Conservation (phyloP, 2,113 vertebrate genomes). For the Himantopus leucocephalus region DNA sequence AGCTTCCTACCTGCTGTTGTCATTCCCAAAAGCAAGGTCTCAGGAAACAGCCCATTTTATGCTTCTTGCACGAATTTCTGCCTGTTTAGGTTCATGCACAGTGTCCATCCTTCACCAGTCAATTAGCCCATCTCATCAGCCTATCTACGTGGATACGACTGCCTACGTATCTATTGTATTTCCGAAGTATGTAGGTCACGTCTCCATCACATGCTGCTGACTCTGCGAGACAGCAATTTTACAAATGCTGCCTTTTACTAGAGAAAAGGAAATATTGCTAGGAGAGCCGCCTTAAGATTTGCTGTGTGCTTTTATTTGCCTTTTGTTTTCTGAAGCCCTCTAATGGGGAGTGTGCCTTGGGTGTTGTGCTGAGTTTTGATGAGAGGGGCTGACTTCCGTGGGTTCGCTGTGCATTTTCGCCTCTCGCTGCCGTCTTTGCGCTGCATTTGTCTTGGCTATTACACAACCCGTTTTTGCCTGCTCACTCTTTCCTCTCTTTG, state of each 20-base stretch:
- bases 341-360: background rate
- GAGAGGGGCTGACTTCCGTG: background rate
- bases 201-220: conserved; percentile 54
- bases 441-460: background rate
- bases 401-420: background rate
- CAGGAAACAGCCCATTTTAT: background rate
- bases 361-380: background rate
- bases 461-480: background rate
- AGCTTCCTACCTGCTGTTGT: background rate
- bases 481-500: background rate
- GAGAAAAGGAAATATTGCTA: background rate
- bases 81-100: background rate
- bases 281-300: background rate
- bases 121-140: conserved; percentile 10
- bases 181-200: conserved; percentile 58
- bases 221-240: conserved; percentile 30
- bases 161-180: conserved; percentile 19
- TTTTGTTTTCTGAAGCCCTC: background rate
- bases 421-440: background rate
- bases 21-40: background rate
- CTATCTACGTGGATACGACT: background rate
- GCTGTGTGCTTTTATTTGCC: background rate
- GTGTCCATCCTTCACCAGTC: background rate
- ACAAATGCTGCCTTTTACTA: conserved; percentile 5
- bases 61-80: background rate